Evolutionary conservation across 2,797 vertebrate species (phyloP), one percentile per base, ranked within the genome.

Genomic region (Chromobotia macracanthus): DNA sequence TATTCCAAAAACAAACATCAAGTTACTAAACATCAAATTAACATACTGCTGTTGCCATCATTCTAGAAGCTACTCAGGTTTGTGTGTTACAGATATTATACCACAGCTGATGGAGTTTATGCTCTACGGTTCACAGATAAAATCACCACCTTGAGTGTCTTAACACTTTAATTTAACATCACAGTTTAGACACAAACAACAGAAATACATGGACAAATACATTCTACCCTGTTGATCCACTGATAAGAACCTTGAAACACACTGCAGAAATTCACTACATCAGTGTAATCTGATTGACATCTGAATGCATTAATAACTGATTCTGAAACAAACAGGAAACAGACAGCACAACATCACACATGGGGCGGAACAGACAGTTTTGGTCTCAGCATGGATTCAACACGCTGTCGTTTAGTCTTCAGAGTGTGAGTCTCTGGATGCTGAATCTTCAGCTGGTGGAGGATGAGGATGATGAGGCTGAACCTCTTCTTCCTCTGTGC

Each of bases 401-500:
- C 28, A 38, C 1, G 35, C 35, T 38, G 35, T 38, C 2, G 3
- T 44, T 0, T 55, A 15, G 72, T 80, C 28, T 73, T 38, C 2
- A 79, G 12, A 1, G 23, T 76, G 12, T 2, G 18, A 18, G 77
- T 83, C 80, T 10, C 23, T 75, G 4, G 84, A 68, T 2, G 79
- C 76, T 5, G 87, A 71, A 6, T 70, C 11, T 7, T 88, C 84
- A 7, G 87, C 86, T 38, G 73, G 63, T 3, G 81, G 78, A 10
- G 75, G 23, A 1, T 73, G 53, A 61, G 83, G 67, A n/a, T 18
- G 31, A 41, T 7, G 12, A 50, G 51, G 5, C 48, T 25, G n/a
- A 51, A 25, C 15, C 76, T 70, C 0, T 68, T 82, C 75, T 69
- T 67, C 72, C 3, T 64, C 61, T 3, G 88, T 80, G 19, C 77